These are phyloP conservation scores for Crocodylus rhombifer DNA, from an alignment of 2,797 vertebrate species.

Conservation along the genomic window DNA sequence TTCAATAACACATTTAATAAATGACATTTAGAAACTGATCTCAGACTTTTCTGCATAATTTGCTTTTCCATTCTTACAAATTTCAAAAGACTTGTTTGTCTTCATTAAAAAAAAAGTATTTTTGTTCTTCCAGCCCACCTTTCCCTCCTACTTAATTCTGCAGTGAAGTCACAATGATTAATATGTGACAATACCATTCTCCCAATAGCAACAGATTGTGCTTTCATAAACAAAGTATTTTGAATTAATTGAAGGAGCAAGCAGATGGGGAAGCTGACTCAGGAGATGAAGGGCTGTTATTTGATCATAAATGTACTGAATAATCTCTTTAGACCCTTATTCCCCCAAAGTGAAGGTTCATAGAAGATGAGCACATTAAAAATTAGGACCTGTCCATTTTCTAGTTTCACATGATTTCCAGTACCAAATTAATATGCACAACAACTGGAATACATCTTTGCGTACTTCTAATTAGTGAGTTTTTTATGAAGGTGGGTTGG, in stretches of 20 bases:
- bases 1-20: no score
- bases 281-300: not conserved
- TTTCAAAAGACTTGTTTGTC: not conserved
- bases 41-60: not conserved
- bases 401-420: not conserved
- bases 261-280: constrained; percentile 20
- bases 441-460: not conserved
- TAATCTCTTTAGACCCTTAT: not conserved
- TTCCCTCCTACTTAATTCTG: not conserved
- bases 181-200: not conserved
- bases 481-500: not conserved
- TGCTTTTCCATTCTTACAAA: not conserved
- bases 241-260: constrained; percentile 12
- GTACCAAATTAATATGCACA: not conserved
- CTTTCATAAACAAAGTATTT: constrained; percentile 23
- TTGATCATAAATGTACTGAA: not conserved
- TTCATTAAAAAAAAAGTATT: not conserved
- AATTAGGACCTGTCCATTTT: not conserved
- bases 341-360: not conserved
- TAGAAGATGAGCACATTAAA: not conserved
- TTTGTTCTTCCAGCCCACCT: not conserved
- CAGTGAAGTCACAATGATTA: not conserved
- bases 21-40: not conserved
- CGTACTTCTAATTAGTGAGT: not conserved
- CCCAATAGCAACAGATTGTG: constrained; percentile 14